Conservation (phyloP, 1,140 invertebrate species). For the Caerostris darwini region DNA sequence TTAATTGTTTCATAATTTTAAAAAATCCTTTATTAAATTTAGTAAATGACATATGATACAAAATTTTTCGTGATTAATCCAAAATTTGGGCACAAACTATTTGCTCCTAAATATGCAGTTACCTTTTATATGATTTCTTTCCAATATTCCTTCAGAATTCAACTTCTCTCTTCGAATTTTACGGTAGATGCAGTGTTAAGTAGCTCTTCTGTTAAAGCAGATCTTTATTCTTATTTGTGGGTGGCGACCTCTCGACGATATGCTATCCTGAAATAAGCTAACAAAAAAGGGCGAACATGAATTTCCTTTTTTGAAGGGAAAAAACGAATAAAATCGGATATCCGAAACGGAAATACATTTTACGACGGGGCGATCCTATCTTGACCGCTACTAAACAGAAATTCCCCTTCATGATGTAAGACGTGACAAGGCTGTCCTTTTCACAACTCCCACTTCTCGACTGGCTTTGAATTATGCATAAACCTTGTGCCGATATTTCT, state of each 20-base stretch:
- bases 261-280: background rate
- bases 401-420: conserved; percentile 56
- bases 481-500: conserved; percentile 40
- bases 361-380: conserved; percentile 66
- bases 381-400: conserved; percentile 73
- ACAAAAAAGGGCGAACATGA: conserved; percentile 4
- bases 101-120: background rate
- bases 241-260: background rate
- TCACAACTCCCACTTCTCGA: conserved; percentile 1
- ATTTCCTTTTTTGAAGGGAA: conserved; percentile 40
- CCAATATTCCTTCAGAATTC: background rate
- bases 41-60: too few relatives aligned
- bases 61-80: too few relatives aligned
- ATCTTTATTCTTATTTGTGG: background rate
- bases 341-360: conserved; percentile 72
- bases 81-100: too few relatives aligned
- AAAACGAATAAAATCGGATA: conserved; percentile 35
- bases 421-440: conserved; percentile 63
- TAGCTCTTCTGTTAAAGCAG: background rate
- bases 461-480: conserved; percentile 62
- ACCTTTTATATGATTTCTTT: background rate
- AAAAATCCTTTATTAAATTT: too few relatives aligned
- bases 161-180: background rate
- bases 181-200: background rate
- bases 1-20: too few relatives aligned